Evolutionary conservation across 2,888 invertebrate genomes (phyloP), one percentile per base, ranked within the genome.

Genomic region (Heliothis peltigera): DNA sequence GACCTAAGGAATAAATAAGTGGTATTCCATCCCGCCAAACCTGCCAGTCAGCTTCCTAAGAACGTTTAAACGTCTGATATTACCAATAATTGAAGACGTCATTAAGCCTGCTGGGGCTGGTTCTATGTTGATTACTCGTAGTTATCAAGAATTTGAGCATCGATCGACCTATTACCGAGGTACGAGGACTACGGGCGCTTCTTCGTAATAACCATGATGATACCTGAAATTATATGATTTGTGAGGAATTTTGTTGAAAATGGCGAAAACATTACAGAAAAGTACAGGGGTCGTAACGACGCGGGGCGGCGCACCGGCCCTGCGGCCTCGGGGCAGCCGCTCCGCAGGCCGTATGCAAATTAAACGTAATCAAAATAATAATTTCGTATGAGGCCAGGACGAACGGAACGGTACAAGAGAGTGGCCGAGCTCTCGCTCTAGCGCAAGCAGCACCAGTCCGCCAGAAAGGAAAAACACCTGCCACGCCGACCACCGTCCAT

Each of bases 231-330:
- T 95, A 95, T 94, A 94, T 89, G 92, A 95, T 94, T 95, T 94
- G 95, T 91, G 87, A 82, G 95, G 94, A 95, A 94, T 94, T 94
- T 94, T 93, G 94, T 94, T 94, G 93, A 90, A 94, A 94, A 95
- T 93, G 94, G 95, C 94, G 94, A 95, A 95, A 94, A 95, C 92
- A 95, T 95, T 94, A 94, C 92, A 93, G 92, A 93, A 94, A 94
- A 94, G 92, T 93, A 94, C 92, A 90, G 93, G 94, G 93, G 92
- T 92, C 87, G 92, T 89, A 89, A 90, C 89, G 89, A 88, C 88
- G 91, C 82, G 77, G 87, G 85, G 85, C 90, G 90, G 90, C 86
- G 87, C 83, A 65, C 70, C 76, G 73, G 88, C 90, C 92, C 85
- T 69, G 87, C 76, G 72, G 88, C 90, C 92, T 84, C 72, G 85